Conservation (phyloP, 1,140 invertebrate species). For the Microplitis demolitor region DNA sequence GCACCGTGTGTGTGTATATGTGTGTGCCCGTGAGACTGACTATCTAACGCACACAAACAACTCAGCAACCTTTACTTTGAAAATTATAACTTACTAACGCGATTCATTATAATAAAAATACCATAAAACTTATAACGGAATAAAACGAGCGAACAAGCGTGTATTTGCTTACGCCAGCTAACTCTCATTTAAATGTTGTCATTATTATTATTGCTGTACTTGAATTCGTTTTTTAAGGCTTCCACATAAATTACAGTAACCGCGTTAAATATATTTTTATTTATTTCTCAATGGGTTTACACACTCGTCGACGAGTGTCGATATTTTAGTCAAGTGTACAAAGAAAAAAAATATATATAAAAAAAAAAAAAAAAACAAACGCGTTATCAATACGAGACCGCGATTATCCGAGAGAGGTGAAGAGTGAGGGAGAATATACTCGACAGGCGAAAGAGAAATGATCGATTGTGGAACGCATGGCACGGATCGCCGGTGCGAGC, state of each 20-base stretch:
- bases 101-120: background rate
- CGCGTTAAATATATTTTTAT: background rate
- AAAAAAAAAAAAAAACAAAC: conserved; percentile 10
- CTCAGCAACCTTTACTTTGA: background rate
- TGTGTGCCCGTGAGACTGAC: background rate
- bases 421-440: conserved; percentile 10
- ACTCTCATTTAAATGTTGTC: background rate
- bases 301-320: background rate
- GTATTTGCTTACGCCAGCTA: too few relatives aligned
- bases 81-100: background rate
- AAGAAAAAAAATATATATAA: background rate
- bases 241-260: background rate
- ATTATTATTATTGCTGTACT: too few relatives aligned
- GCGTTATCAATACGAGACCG: conserved; percentile 21
- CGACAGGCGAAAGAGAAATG: conserved; percentile 38
- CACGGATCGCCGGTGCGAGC: conserved; percentile 34
- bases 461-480: conserved; percentile 41
- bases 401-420: background rate
- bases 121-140: background rate
- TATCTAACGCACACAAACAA: background rate
- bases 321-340: background rate
- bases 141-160: background rate
- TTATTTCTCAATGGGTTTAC: background rate
- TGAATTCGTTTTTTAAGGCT: background rate
- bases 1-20: background rate